These are phyloP conservation scores for Pilophorus perplexus DNA, from an alignment of 2,888 invertebrate species.

Conservation along the genomic window DNA sequence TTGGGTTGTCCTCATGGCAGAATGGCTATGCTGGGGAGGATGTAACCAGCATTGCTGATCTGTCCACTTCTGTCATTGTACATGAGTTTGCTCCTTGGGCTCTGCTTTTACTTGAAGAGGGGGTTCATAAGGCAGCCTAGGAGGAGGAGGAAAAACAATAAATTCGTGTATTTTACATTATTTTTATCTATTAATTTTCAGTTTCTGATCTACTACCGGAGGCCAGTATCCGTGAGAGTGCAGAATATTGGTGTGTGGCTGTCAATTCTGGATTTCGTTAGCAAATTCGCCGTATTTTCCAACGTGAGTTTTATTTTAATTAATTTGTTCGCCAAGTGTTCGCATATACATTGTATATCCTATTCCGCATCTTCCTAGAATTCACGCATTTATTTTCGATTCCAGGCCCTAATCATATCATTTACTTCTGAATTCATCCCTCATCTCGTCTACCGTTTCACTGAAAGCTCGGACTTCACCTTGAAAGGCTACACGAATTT, in stretches of 20 bases:
- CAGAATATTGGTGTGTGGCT: slow-evolving; percentile 95
- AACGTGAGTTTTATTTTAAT: slow-evolving; percentile 89
- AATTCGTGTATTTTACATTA: not conserved
- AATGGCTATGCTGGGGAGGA: too few species aligned
- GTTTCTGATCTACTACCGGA: slow-evolving; percentile 67
- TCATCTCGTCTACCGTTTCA: slow-evolving; percentile 71
- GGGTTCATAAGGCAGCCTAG: too few species aligned
- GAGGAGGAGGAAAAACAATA: not conserved
- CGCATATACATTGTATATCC: not conserved
- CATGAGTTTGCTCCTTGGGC: too few species aligned
- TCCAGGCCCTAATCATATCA: slow-evolving; percentile 92
- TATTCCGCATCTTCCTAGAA: too few species aligned
- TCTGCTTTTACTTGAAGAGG: too few species aligned
- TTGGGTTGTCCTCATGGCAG: too few species aligned
- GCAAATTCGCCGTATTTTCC: slow-evolving; percentile 88
- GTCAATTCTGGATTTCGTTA: slow-evolving; percentile 86
- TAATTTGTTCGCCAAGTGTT: not conserved
- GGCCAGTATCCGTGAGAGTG: slow-evolving; percentile 87
- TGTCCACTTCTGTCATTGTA: too few species aligned
- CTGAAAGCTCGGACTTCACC: slow-evolving; percentile 60
- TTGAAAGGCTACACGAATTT: slow-evolving; percentile 76
- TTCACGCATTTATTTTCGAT: too few species aligned
- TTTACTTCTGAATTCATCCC: slow-evolving; percentile 97
- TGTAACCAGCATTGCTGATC: too few species aligned
- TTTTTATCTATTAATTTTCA: not conserved